phyloP scores from a whole-genome alignment of 1,140 invertebrate species.

The Drosophila sulfurigaster region DNA sequence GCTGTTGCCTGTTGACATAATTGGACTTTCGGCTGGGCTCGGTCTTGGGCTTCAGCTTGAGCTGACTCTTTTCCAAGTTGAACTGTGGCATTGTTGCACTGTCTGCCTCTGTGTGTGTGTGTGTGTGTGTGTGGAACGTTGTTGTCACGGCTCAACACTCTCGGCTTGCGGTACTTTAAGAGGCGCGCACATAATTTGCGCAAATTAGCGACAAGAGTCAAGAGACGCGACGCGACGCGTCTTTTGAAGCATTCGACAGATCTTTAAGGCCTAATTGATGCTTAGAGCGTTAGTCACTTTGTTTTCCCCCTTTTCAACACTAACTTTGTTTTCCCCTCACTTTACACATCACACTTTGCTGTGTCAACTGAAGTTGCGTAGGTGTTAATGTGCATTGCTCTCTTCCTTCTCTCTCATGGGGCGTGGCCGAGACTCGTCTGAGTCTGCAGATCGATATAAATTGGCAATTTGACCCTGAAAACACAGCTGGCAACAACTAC shows the following conservation, averaged over 20 bases:
- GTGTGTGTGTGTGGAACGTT: slow-evolving; percentile 14
- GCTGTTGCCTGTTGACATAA: slow-evolving; percentile 69
- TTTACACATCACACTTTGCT: slow-evolving; percentile 11
- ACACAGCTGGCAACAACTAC: slow-evolving; percentile 25
- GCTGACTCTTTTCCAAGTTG: not conserved
- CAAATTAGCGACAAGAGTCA: slow-evolving; percentile 81
- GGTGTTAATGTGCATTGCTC: slow-evolving; percentile 57
- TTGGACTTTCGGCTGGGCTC: slow-evolving; percentile 72
- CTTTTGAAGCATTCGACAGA: slow-evolving; percentile 42
- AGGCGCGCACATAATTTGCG: slow-evolving; percentile 79
- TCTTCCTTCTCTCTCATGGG: slow-evolving; percentile 3
- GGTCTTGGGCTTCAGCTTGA: slow-evolving; percentile 2
- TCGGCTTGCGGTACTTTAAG: slow-evolving; percentile 80
- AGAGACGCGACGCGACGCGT: slow-evolving; percentile 44
- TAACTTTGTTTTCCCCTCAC: not conserved
- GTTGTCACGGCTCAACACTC: slow-evolving; percentile 65
- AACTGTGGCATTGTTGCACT: slow-evolving; percentile 16
- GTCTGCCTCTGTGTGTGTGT: slow-evolving; percentile 2
- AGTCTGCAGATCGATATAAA: slow-evolving; percentile 64
- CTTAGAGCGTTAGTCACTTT: slow-evolving; percentile 52
- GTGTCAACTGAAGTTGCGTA: slow-evolving; percentile 32
- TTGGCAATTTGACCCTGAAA: slow-evolving; percentile 74
- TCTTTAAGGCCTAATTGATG: slow-evolving; percentile 80
- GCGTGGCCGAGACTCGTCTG: slow-evolving; percentile 30
- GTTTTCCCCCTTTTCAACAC: slow-evolving; percentile 24